These are phyloP conservation scores for Alcedo quadribrachys DNA, from an alignment of 2,797 vertebrate genomes.

Conservation along the genomic window DNA sequence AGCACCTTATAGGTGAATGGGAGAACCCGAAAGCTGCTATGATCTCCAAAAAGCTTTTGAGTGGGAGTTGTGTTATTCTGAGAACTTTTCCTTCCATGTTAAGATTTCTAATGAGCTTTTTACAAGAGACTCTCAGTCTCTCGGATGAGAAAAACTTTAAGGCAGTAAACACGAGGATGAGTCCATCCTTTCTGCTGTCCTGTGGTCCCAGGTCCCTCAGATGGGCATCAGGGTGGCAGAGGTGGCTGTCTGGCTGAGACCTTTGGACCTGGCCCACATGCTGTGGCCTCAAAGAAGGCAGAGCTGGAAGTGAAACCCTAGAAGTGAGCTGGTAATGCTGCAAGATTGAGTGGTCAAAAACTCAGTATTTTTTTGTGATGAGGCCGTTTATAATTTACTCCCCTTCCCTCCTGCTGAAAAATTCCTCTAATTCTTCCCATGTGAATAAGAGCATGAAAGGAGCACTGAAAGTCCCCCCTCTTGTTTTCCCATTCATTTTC, in stretches of 20 bases:
- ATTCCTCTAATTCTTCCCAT: conserved; percentile 40
- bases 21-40: background rate
- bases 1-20: background rate
- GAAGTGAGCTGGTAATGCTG: background rate
- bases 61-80: background rate
- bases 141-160: background rate
- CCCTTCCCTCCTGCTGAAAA: conserved; percentile 13
- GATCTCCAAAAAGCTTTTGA: background rate
- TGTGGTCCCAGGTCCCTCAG: background rate
- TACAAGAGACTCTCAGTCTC: background rate
- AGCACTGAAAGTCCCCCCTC: background rate
- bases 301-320: background rate
- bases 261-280: background rate
- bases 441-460: conserved; percentile 15
- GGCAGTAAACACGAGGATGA: background rate
- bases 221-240: background rate
- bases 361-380: background rate
- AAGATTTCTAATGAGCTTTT: background rate
- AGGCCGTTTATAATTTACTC: background rate
- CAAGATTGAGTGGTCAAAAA: background rate
- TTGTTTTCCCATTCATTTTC: conserved; percentile 18
- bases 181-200: background rate
- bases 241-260: background rate
- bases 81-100: background rate
- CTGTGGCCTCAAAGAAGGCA: background rate